Conservation (phyloP, 2,113 vertebrate genomes). For the Pluvianellus socialis region DNA sequence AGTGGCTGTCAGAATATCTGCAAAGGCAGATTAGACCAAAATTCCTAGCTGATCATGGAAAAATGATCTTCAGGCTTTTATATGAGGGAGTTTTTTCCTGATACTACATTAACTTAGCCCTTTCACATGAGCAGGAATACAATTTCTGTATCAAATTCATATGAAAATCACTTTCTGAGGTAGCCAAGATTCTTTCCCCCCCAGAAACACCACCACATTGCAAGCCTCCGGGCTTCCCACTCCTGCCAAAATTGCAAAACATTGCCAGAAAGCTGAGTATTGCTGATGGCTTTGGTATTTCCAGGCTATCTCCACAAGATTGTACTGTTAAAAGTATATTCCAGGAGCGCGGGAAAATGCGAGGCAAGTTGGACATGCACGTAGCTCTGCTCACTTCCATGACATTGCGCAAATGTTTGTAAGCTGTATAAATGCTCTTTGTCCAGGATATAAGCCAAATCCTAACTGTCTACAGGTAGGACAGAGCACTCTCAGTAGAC, state of each 20-base stretch:
- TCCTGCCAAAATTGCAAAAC: background rate
- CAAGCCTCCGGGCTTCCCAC: background rate
- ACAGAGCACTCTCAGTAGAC: background rate
- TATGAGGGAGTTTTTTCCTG: background rate
- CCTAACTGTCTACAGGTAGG: constrained; percentile 40
- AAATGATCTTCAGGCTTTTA: background rate
- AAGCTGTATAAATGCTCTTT: constrained; percentile 21
- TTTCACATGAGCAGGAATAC: background rate
- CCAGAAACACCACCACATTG: background rate
- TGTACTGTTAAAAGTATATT: background rate
- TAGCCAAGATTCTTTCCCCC: background rate
- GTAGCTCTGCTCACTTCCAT: background rate
- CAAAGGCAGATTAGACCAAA: background rate
- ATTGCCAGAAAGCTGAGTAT: background rate
- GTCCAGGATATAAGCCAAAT: constrained; percentile 43
- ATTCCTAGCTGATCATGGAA: background rate
- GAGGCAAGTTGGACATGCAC: background rate
- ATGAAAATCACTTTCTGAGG: background rate
- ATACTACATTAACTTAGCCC: background rate
- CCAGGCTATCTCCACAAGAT: background rate
- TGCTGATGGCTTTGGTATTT: background rate
- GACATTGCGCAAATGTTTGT: background rate
- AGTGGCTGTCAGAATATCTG: background rate
- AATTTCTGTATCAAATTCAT: background rate
- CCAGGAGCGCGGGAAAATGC: accelerated